Percentiles rank a stretch among this genome's conserved stretches.
Conservation (phyloP, 1,140 invertebrate genomes). For the Drosophila nikananu region DNA sequence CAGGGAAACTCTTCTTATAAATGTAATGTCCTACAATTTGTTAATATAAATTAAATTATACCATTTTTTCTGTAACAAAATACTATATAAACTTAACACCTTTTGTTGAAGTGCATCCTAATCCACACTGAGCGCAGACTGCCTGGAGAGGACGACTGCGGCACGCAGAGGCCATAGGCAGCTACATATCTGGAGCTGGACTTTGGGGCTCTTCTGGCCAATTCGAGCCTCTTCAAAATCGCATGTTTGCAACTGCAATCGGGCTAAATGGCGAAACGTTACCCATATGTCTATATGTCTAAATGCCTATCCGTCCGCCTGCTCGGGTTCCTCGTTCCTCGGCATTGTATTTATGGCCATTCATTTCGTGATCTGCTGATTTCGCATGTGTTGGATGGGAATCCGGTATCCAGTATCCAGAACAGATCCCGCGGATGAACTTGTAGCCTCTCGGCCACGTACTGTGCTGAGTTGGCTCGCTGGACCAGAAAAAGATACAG, state of each 20-base stretch:
- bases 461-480: constrained; percentile 20
- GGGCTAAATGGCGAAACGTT: constrained; percentile 79
- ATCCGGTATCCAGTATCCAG: constrained; percentile 42
- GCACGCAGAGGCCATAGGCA: constrained; percentile 33
- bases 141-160: constrained; percentile 18
- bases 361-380: constrained; percentile 83
- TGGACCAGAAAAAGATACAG: constrained; percentile 51
- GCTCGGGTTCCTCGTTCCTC: constrained; percentile 45
- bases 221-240: constrained; percentile 81
- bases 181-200: constrained; percentile 42
- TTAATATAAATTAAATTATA: not conserved
- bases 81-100: not conserved
- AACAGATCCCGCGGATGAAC: constrained; percentile 53
- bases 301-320: constrained; percentile 58
- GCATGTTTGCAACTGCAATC: constrained; percentile 82
- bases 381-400: constrained; percentile 81
- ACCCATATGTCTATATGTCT: constrained; percentile 69
- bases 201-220: constrained; percentile 42
- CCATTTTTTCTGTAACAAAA: not conserved
- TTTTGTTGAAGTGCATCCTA: constrained; percentile 19
- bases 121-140: constrained; percentile 31
- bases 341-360: constrained; percentile 82
- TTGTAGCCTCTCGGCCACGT: constrained; percentile 73
- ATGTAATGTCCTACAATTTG: not conserved
- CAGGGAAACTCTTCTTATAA: not conserved